These are phyloP conservation scores for Nanorana parkeri DNA, from an alignment of 2,113 vertebrate genomes.

Conservation along the genomic window DNA sequence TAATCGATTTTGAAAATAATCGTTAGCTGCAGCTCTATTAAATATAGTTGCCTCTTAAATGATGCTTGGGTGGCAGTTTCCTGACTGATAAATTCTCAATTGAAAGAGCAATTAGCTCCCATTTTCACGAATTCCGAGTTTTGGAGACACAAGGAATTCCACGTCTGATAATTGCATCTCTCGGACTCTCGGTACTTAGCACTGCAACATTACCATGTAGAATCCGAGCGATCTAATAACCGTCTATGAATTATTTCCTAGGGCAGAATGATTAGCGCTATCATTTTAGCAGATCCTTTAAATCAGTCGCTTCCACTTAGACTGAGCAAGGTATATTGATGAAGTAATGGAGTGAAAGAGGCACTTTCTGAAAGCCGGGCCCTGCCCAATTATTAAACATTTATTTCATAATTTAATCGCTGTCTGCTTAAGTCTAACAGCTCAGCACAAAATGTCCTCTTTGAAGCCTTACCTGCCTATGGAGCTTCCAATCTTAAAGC, in stretches of 20 bases:
- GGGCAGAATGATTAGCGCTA: slow-evolving; percentile 51
- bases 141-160: slow-evolving; percentile 26
- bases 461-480: neutral
- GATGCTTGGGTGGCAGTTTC: neutral
- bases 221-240: slow-evolving; percentile 42
- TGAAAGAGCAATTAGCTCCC: slow-evolving; percentile 18
- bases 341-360: slow-evolving; percentile 27
- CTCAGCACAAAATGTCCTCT: slow-evolving; percentile 20
- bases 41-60: no score
- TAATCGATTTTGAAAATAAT: no score
- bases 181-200: slow-evolving; percentile 4
- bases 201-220: slow-evolving; percentile 16
- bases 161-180: slow-evolving; percentile 19
- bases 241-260: slow-evolving; percentile 52
- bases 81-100: neutral
- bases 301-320: slow-evolving; percentile 43
- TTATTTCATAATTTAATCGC: slow-evolving; percentile 13
- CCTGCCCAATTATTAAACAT: slow-evolving; percentile 22
- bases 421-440: neutral
- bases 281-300: slow-evolving; percentile 50
- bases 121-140: neutral
- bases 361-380: neutral
- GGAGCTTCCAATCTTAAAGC: neutral
- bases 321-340: slow-evolving; percentile 42
- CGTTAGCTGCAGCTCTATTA: no score